Evolutionary conservation across 2,797 vertebrate species (phyloP).

Genomic region (Psittacula derbiana): DNA sequence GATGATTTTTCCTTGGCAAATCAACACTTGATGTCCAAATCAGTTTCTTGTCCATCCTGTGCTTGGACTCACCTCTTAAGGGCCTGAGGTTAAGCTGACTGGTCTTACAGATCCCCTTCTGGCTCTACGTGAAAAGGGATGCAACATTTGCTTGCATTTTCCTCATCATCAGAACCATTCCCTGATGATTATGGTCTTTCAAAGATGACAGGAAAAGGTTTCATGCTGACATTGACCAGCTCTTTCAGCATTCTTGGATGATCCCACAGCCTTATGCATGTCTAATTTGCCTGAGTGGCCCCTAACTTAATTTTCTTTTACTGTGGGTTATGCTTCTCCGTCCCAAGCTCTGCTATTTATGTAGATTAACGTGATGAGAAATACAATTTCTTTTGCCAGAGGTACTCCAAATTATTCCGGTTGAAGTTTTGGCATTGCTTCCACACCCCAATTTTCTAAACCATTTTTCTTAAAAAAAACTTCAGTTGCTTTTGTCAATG

Average conservation of each 20-base stretch:
- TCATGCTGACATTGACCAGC: not conserved
- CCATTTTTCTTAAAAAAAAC: not conserved
- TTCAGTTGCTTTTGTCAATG: not conserved
- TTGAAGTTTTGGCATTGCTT: not conserved
- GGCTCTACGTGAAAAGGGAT: not conserved
- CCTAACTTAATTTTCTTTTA: not conserved
- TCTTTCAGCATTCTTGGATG: not conserved
- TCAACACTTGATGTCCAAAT: not conserved
- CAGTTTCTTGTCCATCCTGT: not conserved
- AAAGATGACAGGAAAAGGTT: not conserved
- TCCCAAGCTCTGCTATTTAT: not conserved
- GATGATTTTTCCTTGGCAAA: not conserved
- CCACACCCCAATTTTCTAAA: not conserved
- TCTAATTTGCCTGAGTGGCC: not conserved
- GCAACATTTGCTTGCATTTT: not conserved
- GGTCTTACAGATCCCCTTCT: not conserved
- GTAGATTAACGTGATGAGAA: not conserved
- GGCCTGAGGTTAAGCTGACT: not conserved
- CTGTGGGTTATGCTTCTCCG: not conserved
- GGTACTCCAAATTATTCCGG: not conserved
- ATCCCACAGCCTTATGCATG: not conserved
- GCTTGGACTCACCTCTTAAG: not conserved
- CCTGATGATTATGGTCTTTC: not conserved
- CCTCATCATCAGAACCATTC: not conserved
- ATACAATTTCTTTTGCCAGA: not conserved